Evolutionary conservation across 2,113 vertebrate species (phyloP).

Genomic region (Alouatta palliata): DNA sequence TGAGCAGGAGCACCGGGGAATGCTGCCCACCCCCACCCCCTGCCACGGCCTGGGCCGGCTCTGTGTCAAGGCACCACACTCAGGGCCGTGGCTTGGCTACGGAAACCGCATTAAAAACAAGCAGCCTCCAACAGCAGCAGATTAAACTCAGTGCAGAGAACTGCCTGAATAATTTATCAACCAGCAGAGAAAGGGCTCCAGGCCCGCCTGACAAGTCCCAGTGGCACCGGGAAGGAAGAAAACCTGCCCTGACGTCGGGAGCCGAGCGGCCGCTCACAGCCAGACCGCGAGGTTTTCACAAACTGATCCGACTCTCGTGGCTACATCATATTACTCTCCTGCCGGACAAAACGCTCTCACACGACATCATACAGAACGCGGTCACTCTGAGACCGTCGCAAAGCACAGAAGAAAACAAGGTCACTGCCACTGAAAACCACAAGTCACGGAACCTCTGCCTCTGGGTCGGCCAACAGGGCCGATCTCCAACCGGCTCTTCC

Average conservation of each 20-base stretch:
- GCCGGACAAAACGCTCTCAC: background rate
- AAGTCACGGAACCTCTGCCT: background rate
- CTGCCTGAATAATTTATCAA: background rate
- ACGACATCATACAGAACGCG: accelerated
- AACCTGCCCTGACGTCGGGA: accelerated
- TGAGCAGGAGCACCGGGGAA: accelerated
- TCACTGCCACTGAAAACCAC: too few species aligned
- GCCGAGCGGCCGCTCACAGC: accelerated
- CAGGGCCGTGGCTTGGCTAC: background rate
- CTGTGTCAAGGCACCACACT: accelerated
- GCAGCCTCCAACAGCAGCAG: background rate
- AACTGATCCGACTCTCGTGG: accelerated
- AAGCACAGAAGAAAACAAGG: background rate
- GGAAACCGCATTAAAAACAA: background rate
- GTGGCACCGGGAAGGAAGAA: accelerated
- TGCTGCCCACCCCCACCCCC: background rate
- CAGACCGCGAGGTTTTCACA: accelerated
- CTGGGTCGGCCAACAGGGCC: accelerated
- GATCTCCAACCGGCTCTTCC: background rate
- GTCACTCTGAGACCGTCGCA: background rate
- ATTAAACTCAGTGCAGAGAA: background rate
- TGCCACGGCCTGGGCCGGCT: accelerated
- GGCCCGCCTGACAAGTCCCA: accelerated
- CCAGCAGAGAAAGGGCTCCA: background rate
- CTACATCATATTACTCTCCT: accelerated